A percentile compares a stretch with the other conserved stretches of the same genome.
These are phyloP conservation scores for Magallana ariakensis DNA, from an alignment of 1,140 invertebrate genomes.

Conservation along the genomic window DNA sequence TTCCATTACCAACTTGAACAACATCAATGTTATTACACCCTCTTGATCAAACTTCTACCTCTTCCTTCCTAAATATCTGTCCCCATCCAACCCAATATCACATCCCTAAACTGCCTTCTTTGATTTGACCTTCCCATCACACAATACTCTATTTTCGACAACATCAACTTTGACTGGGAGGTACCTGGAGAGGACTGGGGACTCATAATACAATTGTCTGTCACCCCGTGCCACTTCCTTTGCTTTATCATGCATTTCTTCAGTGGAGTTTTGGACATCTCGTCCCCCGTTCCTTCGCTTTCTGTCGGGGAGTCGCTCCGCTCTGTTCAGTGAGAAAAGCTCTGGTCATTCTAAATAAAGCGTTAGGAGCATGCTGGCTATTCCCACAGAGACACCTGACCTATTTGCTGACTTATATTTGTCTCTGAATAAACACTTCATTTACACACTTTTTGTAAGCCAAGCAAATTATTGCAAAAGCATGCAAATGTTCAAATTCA, in stretches of 20 bases:
- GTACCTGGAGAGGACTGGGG: slow-evolving; percentile 29
- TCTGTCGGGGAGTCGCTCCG: slow-evolving; percentile 80
- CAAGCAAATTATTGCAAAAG: too few relatives aligned
- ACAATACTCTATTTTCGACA: background rate
- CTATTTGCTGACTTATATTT: too few relatives aligned
- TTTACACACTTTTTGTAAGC: too few relatives aligned
- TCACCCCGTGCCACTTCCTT: slow-evolving; percentile 12
- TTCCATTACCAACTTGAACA: too few relatives aligned
- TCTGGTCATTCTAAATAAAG: too few relatives aligned
- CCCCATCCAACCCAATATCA: background rate
- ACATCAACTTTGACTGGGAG: slow-evolving; percentile 2
- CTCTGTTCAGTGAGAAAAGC: slow-evolving; percentile 60
- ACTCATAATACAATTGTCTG: slow-evolving; percentile 22
- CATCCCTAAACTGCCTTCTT: background rate
- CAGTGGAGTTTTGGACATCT: slow-evolving; percentile 60
- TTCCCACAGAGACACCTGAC: too few relatives aligned
- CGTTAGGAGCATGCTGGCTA: too few relatives aligned
- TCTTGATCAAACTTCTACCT: too few relatives aligned
- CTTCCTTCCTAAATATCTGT: too few relatives aligned
- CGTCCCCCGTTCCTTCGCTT: slow-evolving; percentile 81
- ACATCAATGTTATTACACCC: too few relatives aligned
- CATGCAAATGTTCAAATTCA: too few relatives aligned
- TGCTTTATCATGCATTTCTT: slow-evolving; percentile 24
- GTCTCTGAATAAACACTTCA: too few relatives aligned
- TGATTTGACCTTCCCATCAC: background rate